Percentiles rank a stretch among this genome's conserved stretches.
These are phyloP conservation scores for Clostera curtula DNA, from an alignment of 2,888 invertebrate genomes.

Conservation along the genomic window DNA sequence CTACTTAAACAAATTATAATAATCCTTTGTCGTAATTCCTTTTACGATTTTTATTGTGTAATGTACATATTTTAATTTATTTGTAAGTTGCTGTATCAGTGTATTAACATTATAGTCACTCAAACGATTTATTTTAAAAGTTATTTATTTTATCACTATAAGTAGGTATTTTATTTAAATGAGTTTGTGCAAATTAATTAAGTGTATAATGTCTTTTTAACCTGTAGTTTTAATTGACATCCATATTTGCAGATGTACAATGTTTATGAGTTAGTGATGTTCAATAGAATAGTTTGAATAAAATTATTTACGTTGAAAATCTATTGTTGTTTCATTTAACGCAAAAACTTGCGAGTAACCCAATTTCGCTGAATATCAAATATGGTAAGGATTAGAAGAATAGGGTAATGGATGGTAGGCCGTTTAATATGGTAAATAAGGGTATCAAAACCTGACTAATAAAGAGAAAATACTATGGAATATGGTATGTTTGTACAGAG, in stretches of 20 bases:
- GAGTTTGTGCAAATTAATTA: constrained; percentile 63
- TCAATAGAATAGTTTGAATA: constrained; percentile 75
- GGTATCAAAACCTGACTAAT: too few species aligned
- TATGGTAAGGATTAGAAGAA: constrained; percentile 1
- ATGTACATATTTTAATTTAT: constrained; percentile 48
- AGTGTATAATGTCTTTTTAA: constrained; percentile 50
- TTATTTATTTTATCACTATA: constrained; percentile 64
- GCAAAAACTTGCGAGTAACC: neutral
- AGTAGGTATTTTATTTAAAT: constrained; percentile 63
- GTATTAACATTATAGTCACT: constrained; percentile 58
- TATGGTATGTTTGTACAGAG: too few species aligned
- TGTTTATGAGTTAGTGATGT: constrained; percentile 74
- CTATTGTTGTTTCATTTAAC: constrained; percentile 44
- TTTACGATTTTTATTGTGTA: constrained; percentile 30
- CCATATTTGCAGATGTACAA: constrained; percentile 75
- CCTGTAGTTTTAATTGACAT: constrained; percentile 38
- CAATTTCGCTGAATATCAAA: neutral
- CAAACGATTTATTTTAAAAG: constrained; percentile 60
- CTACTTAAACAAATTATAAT: constrained; percentile 16
- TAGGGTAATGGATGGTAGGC: neutral
- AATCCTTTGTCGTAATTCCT: constrained; percentile 37
- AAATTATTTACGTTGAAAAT: constrained; percentile 75
- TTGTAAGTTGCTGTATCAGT: constrained; percentile 48
- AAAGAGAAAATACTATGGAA: too few species aligned
- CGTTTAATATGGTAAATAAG: too few species aligned